These are phyloP conservation scores for Apamea crenata DNA, from an alignment of 2,888 invertebrate species.

Conservation along the genomic window DNA sequence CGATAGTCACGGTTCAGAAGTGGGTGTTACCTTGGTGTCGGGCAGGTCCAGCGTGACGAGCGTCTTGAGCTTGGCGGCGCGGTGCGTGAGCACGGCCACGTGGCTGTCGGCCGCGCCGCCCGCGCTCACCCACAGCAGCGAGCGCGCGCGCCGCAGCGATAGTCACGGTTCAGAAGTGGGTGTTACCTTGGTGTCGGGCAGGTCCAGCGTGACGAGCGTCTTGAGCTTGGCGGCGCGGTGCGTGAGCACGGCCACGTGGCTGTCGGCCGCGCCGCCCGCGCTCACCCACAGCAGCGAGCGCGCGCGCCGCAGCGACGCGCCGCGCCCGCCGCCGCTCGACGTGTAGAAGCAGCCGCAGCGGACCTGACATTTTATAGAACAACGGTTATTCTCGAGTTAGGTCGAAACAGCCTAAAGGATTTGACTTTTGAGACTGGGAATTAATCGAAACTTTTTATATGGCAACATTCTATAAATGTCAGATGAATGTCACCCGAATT, in stretches of 20 bases:
- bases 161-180: too few relatives aligned
- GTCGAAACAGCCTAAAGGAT: neutral
- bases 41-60: slow-evolving; percentile 94
- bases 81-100: slow-evolving; percentile 94
- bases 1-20: too few relatives aligned
- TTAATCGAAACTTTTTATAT: neutral
- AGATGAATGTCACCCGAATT: neutral
- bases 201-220: slow-evolving; percentile 94
- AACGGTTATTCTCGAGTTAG: neutral
- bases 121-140: slow-evolving; percentile 97
- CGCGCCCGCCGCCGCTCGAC: slow-evolving; percentile 83
- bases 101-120: slow-evolving; percentile 94
- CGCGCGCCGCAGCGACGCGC: slow-evolving; percentile 91
- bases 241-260: slow-evolving; percentile 94
- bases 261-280: slow-evolving; percentile 93
- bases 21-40: slow-evolving; percentile 93
- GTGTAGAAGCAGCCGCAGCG: slow-evolving; percentile 97
- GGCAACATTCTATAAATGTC: neutral
- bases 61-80: slow-evolving; percentile 93
- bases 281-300: slow-evolving; percentile 97
- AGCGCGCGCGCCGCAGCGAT: slow-evolving; percentile 92
- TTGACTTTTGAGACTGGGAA: neutral
- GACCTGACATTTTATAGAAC: slow-evolving; percentile 90
- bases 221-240: slow-evolving; percentile 94
- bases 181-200: slow-evolving; percentile 94